Conservation (phyloP, 2,113 vertebrate species). For the Phainopepla nitens region DNA sequence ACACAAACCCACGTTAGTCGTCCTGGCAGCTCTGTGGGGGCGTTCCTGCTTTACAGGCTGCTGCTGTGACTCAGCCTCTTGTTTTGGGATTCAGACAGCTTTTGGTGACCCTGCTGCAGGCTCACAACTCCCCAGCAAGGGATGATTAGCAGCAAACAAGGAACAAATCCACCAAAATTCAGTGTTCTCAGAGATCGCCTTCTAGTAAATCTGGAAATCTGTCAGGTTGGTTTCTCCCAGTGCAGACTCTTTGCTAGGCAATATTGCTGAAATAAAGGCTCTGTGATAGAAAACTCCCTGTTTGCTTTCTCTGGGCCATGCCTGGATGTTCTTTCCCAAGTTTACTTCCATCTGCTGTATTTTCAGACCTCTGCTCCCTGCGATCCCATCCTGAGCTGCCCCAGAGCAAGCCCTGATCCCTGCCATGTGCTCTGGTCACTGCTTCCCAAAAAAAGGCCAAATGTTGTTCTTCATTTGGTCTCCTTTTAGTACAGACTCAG, state of each 20-base stretch:
- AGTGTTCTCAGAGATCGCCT: not conserved
- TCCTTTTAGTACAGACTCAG: not conserved
- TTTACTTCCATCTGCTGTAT: not conserved
- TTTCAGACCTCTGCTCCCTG: not conserved
- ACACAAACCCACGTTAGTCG: not conserved
- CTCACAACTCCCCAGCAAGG: not conserved
- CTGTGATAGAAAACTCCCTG: not conserved
- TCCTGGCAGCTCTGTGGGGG: not conserved
- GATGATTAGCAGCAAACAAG: not conserved
- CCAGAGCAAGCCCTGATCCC: not conserved
- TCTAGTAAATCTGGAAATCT: not conserved
- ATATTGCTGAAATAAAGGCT: not conserved
- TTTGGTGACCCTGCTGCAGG: not conserved
- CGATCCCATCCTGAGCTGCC: not conserved
- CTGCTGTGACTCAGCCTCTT: not conserved
- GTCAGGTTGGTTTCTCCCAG: not conserved
- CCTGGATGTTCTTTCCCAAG: not conserved
- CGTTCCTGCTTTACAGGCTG: not conserved
- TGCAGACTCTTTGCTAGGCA: not conserved
- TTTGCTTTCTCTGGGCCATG: not conserved
- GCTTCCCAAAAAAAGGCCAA: not conserved
- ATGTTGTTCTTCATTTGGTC: not conserved
- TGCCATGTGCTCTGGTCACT: fast-evolving
- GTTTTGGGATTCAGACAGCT: not conserved
- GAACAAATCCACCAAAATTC: not conserved